Percentiles rank a stretch among this genome's conserved stretches.
phyloP scores from a whole-genome alignment of 1,140 invertebrate species.

The Batillaria attramentaria region DNA sequence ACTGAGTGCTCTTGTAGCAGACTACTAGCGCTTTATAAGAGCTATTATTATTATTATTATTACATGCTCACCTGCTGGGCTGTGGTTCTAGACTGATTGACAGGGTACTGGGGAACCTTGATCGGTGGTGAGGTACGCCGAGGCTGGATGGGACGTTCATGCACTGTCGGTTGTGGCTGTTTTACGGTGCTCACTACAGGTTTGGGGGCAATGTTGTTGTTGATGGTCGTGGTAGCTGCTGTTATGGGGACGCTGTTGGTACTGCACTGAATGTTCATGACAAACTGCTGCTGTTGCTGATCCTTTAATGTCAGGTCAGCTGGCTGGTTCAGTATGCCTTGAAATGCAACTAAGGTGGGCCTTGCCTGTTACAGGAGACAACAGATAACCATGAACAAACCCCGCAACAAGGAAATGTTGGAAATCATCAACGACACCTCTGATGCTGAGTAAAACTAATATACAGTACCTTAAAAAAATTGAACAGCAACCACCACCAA shows the following conservation, averaged over 20 bases:
- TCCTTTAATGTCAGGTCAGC: background rate
- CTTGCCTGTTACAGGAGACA: background rate
- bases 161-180: constrained; percentile 18
- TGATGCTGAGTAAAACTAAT: too few species aligned
- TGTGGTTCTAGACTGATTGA: constrained; percentile 30
- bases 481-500: too few species aligned
- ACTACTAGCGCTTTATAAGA: too few species aligned
- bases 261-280: background rate
- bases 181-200: background rate
- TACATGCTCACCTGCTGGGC: constrained; percentile 36
- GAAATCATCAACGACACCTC: too few species aligned
- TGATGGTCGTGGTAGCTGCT: background rate
- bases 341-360: background rate
- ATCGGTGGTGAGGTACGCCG: constrained; percentile 42
- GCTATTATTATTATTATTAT: too few species aligned
- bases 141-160: background rate
- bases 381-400: too few species aligned
- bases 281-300: constrained; percentile 7
- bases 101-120: constrained; percentile 46
- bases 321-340: background rate
- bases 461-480: too few species aligned
- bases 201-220: background rate
- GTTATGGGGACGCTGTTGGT: background rate
- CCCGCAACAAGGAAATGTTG: too few species aligned
- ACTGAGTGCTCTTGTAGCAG: too few species aligned